Evolutionary conservation across 2,888 invertebrate species (phyloP).

Genomic region (Elegia similella): DNA sequence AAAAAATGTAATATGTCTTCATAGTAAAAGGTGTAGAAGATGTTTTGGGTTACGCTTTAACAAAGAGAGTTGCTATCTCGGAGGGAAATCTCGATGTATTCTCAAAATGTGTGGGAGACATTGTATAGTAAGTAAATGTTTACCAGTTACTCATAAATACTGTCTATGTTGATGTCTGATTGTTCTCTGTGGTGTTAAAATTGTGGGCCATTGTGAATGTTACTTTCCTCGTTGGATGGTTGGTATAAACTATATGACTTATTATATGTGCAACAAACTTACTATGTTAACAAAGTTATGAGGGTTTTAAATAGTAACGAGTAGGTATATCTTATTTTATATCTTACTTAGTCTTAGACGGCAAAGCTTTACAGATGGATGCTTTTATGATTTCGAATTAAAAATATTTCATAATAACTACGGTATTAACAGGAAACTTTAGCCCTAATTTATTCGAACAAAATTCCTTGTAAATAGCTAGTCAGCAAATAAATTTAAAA

Average conservation of each 20-base stretch:
- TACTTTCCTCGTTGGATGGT: neutral
- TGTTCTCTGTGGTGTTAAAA: constrained; percentile 9
- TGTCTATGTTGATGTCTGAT: constrained; percentile 14
- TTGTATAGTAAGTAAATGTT: constrained; percentile 24
- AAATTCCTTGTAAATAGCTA: too few relatives aligned
- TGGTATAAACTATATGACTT: neutral
- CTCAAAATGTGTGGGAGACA: constrained; percentile 44
- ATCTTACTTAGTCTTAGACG: neutral
- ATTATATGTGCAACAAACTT: neutral
- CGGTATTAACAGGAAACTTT: too few relatives aligned
- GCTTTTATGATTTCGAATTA: too few relatives aligned
- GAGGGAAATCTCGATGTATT: constrained; percentile 60
- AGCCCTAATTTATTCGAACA: too few relatives aligned
- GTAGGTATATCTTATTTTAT: neutral
- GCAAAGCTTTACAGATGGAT: too few relatives aligned
- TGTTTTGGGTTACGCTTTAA: constrained; percentile 66
- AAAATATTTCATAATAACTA: too few relatives aligned
- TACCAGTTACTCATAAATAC: constrained; percentile 16
- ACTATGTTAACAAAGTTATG: neutral
- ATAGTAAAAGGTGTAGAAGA: constrained; percentile 69
- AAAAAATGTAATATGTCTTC: constrained; percentile 81
- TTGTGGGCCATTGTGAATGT: constrained; percentile 12
- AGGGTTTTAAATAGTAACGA: neutral
- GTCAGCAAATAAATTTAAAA: too few relatives aligned
- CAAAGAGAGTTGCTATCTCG: constrained; percentile 65